phyloP scores from a whole-genome alignment of 2,797 vertebrate species.

The Pelochelys cantorii region DNA sequence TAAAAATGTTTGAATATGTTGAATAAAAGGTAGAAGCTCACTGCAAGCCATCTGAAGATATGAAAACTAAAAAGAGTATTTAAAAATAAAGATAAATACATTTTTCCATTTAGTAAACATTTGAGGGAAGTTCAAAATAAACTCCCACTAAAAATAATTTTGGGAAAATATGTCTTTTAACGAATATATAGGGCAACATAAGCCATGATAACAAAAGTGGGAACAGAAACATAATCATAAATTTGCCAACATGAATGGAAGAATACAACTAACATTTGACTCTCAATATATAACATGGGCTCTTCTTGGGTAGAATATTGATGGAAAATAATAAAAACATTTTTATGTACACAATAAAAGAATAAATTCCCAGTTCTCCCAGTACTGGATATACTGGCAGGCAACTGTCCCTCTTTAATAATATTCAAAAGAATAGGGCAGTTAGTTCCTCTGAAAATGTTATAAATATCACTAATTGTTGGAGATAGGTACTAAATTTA shows the following conservation, averaged over 20 bases:
- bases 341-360: constrained; percentile 62
- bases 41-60: background rate
- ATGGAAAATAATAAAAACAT: constrained; percentile 63
- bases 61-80: background rate
- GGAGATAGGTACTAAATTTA: background rate
- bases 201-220: background rate
- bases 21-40: background rate
- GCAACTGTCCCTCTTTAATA: constrained; percentile 40
- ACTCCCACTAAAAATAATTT: constrained; percentile 27
- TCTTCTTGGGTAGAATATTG: constrained; percentile 61
- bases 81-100: background rate
- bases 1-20: background rate
- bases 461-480: background rate
- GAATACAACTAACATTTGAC: constrained; percentile 35
- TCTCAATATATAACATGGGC: constrained; percentile 35
- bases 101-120: background rate
- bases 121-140: constrained; percentile 15
- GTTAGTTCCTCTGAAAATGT: background rate
- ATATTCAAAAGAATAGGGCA: background rate
- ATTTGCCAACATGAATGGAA: constrained; percentile 49
- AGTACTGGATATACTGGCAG: constrained; percentile 35
- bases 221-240: constrained; percentile 60
- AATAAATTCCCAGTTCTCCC: constrained; percentile 58
- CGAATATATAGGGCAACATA: constrained; percentile 45
- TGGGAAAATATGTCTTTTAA: constrained; percentile 25